phyloP scores from a whole-genome alignment of 1,140 invertebrate genomes.

The Phymorhynchus buccinoides region DNA sequence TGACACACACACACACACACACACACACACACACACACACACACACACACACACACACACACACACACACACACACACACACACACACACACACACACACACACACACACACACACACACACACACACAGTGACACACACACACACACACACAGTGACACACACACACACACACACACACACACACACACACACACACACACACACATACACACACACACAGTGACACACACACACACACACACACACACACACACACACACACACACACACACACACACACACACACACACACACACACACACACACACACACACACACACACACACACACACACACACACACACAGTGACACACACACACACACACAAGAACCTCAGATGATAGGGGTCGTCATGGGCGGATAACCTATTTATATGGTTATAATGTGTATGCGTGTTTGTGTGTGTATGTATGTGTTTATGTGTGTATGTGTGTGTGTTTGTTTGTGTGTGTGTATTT shows the following conservation, averaged over 20 bases:
- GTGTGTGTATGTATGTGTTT: no score
- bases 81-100: neutral
- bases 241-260: no score
- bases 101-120: neutral
- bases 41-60: no score
- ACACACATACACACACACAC: neutral
- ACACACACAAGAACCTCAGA: neutral
- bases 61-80: no score
- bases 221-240: no score
- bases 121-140: neutral
- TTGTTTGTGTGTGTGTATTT: no score
- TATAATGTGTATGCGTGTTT: no score
- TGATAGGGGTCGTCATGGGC: no score
- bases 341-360: neutral
- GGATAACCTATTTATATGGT: no score
- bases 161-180: neutral
- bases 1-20: neutral
- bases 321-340: neutral
- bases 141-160: neutral
- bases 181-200: neutral
- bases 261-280: neutral
- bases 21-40: neutral
- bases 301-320: neutral
- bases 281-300: neutral
- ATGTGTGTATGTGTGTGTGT: no score